Evolutionary conservation across 2,888 invertebrate species (phyloP).

Genomic region (Steinernema hermaphroditum): DNA sequence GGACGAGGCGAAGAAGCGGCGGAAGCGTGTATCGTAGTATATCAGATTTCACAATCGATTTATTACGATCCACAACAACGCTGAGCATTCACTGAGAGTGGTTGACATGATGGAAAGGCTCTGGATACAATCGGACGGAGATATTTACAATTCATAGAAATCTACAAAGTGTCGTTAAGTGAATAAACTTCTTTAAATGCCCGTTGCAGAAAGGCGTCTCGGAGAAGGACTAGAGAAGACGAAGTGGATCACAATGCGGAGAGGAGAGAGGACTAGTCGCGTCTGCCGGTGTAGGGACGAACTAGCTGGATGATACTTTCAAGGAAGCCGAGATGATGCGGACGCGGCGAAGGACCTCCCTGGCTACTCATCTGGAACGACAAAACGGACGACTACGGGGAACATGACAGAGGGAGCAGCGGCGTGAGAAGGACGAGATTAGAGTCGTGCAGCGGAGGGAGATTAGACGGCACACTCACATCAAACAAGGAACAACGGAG

Average conservation of each 20-base stretch:
- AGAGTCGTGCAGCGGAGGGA: conserved; percentile 14
- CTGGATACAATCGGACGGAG: conserved; percentile 9
- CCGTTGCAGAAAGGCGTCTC: not conserved
- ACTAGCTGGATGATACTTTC: conserved; percentile 28
- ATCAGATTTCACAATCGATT: conserved; percentile 24
- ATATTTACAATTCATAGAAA: conserved; percentile 27
- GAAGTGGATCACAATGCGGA: conserved; percentile 7
- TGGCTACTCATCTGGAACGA: conserved; percentile 30
- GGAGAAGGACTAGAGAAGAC: conserved; percentile 21
- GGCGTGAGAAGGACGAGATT: conserved; percentile 10
- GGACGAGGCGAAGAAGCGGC: not conserved
- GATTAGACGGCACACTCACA: conserved; percentile 25
- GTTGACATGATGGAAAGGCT: not conserved
- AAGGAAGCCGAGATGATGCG: not conserved
- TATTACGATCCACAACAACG: conserved; percentile 26
- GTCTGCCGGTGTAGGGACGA: conserved; percentile 9
- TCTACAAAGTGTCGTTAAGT: conserved; percentile 24
- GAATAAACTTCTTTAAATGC: conserved; percentile 11
- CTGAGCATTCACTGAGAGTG: conserved; percentile 22
- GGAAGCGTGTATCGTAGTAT: conserved; percentile 10
- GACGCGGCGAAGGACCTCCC: not conserved
- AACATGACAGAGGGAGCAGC: conserved; percentile 3
- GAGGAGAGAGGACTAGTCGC: conserved; percentile 10
- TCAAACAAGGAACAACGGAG: conserved; percentile 31
- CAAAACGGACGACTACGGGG: conserved; percentile 24